Percentiles rank a stretch among this genome's conserved stretches.
phyloP scores from a whole-genome alignment of 2,888 invertebrate species.

The Troglohyphantes excavatus region DNA sequence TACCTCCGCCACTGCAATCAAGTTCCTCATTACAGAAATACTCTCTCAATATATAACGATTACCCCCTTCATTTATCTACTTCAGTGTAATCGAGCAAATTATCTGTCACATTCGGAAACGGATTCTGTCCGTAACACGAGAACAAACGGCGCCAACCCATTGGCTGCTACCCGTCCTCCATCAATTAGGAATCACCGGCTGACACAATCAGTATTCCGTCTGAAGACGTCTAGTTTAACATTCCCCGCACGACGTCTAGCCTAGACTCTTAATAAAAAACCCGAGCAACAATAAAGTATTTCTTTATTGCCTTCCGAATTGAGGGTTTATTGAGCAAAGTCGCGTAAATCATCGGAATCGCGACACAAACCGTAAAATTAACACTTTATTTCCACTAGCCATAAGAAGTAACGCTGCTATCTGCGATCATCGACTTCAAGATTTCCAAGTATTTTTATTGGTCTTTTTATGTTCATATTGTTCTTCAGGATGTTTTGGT shows the following conservation, averaged over 20 bases:
- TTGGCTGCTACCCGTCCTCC: conserved; percentile 36
- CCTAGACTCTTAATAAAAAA: conserved; percentile 9
- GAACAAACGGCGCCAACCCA: conserved; percentile 38
- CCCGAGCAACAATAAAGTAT: conserved; percentile 21
- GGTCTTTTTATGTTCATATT: neutral
- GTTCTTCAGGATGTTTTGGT: conserved; percentile 9
- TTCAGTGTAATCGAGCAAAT: conserved; percentile 61
- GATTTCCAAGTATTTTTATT: neutral
- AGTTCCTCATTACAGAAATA: conserved; percentile 39
- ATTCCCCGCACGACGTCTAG: conserved; percentile 15
- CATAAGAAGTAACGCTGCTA: conserved; percentile 13
- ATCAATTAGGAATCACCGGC: conserved; percentile 38
- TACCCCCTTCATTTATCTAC: conserved; percentile 54
- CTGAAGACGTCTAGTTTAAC: neutral
- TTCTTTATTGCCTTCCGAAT: conserved; percentile 54
- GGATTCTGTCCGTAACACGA: conserved; percentile 57
- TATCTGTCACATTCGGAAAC: conserved; percentile 67
- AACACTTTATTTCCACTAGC: conserved; percentile 51
- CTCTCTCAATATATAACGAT: conserved; percentile 13
- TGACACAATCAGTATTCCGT: conserved; percentile 51
- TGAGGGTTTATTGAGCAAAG: conserved; percentile 51
- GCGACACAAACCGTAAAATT: conserved; percentile 41
- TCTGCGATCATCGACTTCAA: conserved; percentile 7
- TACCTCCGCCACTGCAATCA: conserved; percentile 14
- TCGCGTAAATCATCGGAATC: conserved; percentile 31